Conservation (phyloP, 2,888 invertebrate species). For the Drosophila limbata region DNA sequence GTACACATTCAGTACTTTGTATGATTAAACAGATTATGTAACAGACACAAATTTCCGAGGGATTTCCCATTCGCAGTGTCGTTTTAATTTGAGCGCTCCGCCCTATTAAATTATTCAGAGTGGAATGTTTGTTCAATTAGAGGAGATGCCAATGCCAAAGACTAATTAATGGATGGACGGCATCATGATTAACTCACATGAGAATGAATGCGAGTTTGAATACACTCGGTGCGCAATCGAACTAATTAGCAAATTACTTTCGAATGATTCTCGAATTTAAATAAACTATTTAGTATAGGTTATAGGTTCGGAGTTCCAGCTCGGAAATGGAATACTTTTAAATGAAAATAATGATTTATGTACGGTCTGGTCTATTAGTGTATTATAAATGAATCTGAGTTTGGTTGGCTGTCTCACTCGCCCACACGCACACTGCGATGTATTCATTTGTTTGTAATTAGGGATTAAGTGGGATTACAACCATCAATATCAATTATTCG, state of each 20-base stretch:
- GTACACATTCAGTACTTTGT: background rate
- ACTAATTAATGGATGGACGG: slow-evolving; percentile 60
- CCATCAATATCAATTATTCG: slow-evolving; percentile 80
- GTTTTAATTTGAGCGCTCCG: slow-evolving; percentile 57
- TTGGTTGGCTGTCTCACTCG: background rate
- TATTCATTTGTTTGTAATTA: slow-evolving; percentile 80
- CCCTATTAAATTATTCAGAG: slow-evolving; percentile 53
- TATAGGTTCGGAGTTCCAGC: background rate
- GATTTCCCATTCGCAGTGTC: slow-evolving; percentile 31
- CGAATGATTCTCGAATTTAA: slow-evolving; percentile 11
- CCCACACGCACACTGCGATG: slow-evolving; percentile 44
- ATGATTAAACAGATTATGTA: slow-evolving; percentile 21
- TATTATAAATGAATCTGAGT: slow-evolving; percentile 11
- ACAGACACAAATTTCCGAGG: slow-evolving; percentile 1
- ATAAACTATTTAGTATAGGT: slow-evolving; percentile 1
- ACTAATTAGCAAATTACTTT: slow-evolving; percentile 73
- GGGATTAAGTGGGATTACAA: slow-evolving; percentile 80
- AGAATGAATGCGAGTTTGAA: slow-evolving; percentile 11
- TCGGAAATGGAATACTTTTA: background rate
- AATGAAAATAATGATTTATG: slow-evolving; percentile 48
- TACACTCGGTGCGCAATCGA: slow-evolving; percentile 35
- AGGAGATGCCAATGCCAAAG: slow-evolving; percentile 39
- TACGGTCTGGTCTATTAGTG: slow-evolving; percentile 20
- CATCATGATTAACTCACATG: slow-evolving; percentile 34
- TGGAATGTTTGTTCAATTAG: slow-evolving; percentile 67